Conservation (phyloP, 2,797 vertebrate genomes). For the Dryobates pubescens region DNA sequence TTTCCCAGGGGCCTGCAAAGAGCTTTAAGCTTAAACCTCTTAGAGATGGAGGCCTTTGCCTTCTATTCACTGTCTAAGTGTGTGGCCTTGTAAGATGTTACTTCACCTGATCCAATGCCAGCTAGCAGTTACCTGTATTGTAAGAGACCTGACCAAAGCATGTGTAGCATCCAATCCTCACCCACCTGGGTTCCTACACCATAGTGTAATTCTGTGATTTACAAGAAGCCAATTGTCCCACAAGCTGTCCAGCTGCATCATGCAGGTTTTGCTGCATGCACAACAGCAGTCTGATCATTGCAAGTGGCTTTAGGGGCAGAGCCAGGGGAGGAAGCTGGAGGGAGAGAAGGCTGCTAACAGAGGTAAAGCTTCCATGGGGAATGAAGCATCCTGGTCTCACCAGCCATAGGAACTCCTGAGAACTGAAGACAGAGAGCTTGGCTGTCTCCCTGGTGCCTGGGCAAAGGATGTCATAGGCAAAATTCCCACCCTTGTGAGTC, state of each 20-base stretch:
- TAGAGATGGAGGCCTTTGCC: not conserved
- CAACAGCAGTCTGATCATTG: not conserved
- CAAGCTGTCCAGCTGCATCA: not conserved
- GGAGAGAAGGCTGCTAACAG: not conserved
- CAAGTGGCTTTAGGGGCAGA: not conserved
- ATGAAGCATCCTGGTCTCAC: not conserved
- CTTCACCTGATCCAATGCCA: not conserved
- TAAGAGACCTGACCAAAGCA: not conserved
- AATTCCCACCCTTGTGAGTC: too few species aligned
- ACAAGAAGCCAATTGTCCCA: not conserved
- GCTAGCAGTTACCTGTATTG: not conserved
- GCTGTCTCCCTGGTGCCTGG: too few species aligned
- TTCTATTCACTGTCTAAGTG: not conserved
- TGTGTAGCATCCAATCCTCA: not conserved
- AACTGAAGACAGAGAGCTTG: not conserved
- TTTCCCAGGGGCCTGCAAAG: not conserved
- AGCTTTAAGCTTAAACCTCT: not conserved
- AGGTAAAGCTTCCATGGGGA: not conserved
- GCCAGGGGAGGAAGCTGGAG: not conserved
- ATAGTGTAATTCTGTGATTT: not conserved
- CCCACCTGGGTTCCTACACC: accelerated
- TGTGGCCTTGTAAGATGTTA: not conserved
- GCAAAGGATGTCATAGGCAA: too few species aligned
- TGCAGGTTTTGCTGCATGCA: not conserved
- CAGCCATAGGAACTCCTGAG: not conserved